A percentile compares a stretch with the other conserved stretches of the same genome.
These are phyloP conservation scores for Crypturellus tataupa DNA, from an alignment of 2,797 vertebrate genomes.

Conservation along the genomic window DNA sequence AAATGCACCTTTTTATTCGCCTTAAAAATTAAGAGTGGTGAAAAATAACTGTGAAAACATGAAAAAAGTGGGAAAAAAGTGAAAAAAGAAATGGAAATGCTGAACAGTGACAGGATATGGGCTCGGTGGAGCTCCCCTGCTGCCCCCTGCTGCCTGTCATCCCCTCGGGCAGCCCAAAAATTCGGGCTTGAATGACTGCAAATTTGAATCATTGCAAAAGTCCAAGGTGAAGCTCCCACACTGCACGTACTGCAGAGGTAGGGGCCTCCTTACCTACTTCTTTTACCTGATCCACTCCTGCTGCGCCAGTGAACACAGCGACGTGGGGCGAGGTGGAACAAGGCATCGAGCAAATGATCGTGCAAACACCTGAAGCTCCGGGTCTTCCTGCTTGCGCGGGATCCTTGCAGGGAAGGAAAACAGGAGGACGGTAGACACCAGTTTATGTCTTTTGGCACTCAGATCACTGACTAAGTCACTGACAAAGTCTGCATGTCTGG, in stretches of 20 bases:
- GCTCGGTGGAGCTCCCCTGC: background rate
- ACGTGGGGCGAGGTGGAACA: background rate
- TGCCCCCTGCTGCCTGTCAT: conserved; percentile 30
- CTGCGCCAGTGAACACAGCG: background rate
- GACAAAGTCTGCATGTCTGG: background rate
- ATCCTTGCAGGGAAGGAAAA: fast-evolving
- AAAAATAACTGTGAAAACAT: no score
- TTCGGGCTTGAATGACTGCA: no score
- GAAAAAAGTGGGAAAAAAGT: no score
- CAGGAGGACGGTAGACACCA: background rate
- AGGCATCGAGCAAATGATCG: fast-evolving
- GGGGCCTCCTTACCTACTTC: background rate
- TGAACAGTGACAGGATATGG: no score
- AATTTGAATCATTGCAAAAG: background rate
- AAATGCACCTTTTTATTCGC: background rate
- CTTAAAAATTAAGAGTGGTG: background rate
- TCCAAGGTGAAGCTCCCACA: background rate
- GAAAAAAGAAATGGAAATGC: no score
- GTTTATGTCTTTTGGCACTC: background rate
- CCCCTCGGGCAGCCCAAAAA: no score
- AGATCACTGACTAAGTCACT: background rate
- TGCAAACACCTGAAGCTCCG: background rate
- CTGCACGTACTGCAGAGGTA: background rate
- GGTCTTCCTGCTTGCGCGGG: background rate
- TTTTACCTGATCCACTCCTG: background rate